These are phyloP conservation scores for Phrynosoma blainvillii DNA, from an alignment of 2,113 vertebrate species.

Conservation along the genomic window DNA sequence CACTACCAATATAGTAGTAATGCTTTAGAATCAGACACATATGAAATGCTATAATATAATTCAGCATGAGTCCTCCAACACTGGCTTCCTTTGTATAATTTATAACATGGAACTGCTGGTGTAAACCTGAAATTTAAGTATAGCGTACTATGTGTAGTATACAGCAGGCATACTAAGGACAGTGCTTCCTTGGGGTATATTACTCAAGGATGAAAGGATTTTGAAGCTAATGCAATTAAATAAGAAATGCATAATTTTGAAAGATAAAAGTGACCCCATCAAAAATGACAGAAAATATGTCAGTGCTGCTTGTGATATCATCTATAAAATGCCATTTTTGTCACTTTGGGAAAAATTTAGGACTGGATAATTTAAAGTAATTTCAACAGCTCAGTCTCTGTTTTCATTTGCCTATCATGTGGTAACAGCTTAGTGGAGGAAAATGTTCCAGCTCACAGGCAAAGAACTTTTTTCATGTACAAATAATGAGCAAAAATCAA, in stretches of 20 bases:
- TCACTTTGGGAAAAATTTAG: neutral
- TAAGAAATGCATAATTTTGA: conserved; percentile 22
- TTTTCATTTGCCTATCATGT: conserved; percentile 4
- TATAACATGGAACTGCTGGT: conserved; percentile 44
- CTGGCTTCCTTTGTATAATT: neutral
- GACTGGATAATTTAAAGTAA: neutral
- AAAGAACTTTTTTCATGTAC: conserved; percentile 14
- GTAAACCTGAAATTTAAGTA: conserved; percentile 24
- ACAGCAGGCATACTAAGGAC: conserved; percentile 9
- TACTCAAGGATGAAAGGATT: conserved; percentile 20
- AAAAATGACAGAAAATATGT: conserved; percentile 5
- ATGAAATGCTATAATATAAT: neutral
- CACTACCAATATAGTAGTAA: neutral
- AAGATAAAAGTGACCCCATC: neutral
- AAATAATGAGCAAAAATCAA: conserved; percentile 47
- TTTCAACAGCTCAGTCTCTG: conserved; percentile 1
- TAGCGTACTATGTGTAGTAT: conserved; percentile 30
- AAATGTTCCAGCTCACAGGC: neutral
- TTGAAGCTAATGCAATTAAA: conserved; percentile 40
- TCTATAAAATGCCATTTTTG: neutral
- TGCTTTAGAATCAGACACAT: neutral
- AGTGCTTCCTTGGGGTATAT: conserved; percentile 13
- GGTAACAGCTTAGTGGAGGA: neutral
- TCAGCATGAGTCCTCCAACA: neutral
- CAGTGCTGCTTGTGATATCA: neutral